Evolutionary conservation across 2,888 invertebrate species (phyloP).

Genomic region (Agrypnus murinus): DNA sequence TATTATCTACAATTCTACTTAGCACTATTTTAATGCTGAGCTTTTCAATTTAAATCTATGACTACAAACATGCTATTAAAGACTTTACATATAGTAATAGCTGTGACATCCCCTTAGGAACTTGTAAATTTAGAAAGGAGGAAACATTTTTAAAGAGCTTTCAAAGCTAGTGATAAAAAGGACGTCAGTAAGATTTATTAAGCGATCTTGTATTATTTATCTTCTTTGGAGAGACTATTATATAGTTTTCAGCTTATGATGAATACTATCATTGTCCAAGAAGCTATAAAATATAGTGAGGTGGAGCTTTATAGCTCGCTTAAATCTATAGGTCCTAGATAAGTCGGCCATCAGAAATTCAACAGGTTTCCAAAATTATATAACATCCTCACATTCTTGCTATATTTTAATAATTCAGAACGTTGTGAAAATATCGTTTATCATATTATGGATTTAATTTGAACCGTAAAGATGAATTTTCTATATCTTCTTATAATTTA

Average conservation of each 20-base stretch:
- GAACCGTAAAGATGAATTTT: constrained; percentile 16
- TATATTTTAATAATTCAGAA: constrained; percentile 1
- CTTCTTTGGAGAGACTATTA: no score
- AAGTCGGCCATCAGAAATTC: constrained; percentile 27
- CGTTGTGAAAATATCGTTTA: constrained; percentile 2
- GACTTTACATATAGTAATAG: no score
- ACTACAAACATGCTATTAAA: no score
- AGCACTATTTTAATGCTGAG: no score
- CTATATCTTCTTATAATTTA: constrained; percentile 8
- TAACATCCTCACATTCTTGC: constrained; percentile 3
- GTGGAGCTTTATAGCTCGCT: constrained; percentile 18
- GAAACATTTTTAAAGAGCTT: no score
- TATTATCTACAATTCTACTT: no score
- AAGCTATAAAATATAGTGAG: constrained; percentile 22
- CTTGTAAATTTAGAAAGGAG: no score
- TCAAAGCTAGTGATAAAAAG: no score
- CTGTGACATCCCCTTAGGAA: no score
- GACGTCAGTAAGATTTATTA: no score
- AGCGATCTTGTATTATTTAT: no score
- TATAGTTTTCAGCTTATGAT: constrained; percentile 1
- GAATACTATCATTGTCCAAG: constrained; percentile 10
- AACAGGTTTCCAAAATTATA: constrained; percentile 12
- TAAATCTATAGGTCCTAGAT: constrained; percentile 23
- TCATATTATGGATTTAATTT: constrained; percentile 2
- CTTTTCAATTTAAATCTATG: no score